A percentile compares a stretch with the other conserved stretches of the same genome.
Conservation (phyloP, 2,113 vertebrate species). For the Oxygymnocypris stewartii region DNA sequence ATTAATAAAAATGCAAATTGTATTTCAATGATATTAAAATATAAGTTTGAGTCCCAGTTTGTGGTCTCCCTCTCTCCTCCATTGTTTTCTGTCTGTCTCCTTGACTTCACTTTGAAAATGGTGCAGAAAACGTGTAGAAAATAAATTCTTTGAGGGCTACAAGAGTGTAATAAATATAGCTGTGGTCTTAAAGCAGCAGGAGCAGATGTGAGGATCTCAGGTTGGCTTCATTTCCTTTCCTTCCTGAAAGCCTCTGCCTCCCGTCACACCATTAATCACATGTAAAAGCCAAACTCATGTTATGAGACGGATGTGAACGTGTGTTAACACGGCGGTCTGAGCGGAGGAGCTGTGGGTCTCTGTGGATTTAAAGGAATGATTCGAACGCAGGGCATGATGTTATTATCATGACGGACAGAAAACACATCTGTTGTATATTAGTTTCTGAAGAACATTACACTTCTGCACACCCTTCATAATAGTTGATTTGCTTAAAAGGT, state of each 20-base stretch:
- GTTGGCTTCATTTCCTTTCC: background rate
- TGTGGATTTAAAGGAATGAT: slow-evolving; percentile 30
- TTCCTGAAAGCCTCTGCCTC: background rate
- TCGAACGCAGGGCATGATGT: slow-evolving; percentile 19
- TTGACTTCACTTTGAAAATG: background rate
- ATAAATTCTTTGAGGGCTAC: background rate
- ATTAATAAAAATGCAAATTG: background rate
- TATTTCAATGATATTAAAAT: background rate
- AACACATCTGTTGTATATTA: background rate
- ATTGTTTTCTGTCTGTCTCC: no score
- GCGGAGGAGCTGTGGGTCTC: background rate
- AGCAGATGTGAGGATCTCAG: background rate
- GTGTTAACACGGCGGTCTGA: background rate
- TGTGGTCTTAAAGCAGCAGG: background rate
- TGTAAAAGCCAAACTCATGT: background rate
- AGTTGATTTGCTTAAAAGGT: no score
- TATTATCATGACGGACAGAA: background rate
- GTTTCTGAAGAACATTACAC: background rate
- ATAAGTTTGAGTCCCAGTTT: background rate
- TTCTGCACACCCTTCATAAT: background rate
- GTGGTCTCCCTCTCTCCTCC: no score
- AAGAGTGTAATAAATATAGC: background rate
- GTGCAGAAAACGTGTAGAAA: background rate
- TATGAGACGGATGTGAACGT: background rate
- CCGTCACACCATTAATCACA: background rate